Conservation (phyloP, 2,797 vertebrate genomes). For the Rhinichthys osculus region DNA sequence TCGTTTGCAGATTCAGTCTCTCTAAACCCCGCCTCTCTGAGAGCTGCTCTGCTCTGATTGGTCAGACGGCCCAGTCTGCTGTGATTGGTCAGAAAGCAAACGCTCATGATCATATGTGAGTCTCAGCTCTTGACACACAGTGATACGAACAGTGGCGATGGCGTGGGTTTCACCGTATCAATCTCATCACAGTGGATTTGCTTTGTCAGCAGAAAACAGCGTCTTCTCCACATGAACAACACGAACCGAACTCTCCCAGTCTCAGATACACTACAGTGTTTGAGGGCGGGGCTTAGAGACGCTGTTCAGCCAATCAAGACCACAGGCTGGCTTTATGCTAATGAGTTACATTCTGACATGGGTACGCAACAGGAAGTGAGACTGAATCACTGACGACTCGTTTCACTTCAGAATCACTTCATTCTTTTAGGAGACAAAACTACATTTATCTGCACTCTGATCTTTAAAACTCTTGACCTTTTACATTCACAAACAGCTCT, state of each 20-base stretch:
- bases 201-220: neutral
- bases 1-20: neutral
- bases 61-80: too few species aligned
- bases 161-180: neutral
- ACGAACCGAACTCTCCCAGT: neutral
- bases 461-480: neutral
- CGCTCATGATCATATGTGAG: neutral
- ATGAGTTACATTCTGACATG: neutral
- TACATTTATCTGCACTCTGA: neutral
- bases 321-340: neutral
- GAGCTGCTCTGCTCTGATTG: neutral
- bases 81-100: neutral
- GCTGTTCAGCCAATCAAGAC: neutral
- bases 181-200: neutral
- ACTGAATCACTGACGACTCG: neutral
- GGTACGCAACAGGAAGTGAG: neutral
- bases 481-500: neutral
- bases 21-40: neutral
- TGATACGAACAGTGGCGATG: neutral
- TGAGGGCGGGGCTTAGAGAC: neutral
- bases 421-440: neutral
- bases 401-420: neutral
- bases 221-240: neutral
- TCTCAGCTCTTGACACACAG: neutral
- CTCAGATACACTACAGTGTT: neutral